These are phyloP conservation scores for Oncopodura yosiiana DNA, from an alignment of 1,140 invertebrate genomes.

Conservation along the genomic window DNA sequence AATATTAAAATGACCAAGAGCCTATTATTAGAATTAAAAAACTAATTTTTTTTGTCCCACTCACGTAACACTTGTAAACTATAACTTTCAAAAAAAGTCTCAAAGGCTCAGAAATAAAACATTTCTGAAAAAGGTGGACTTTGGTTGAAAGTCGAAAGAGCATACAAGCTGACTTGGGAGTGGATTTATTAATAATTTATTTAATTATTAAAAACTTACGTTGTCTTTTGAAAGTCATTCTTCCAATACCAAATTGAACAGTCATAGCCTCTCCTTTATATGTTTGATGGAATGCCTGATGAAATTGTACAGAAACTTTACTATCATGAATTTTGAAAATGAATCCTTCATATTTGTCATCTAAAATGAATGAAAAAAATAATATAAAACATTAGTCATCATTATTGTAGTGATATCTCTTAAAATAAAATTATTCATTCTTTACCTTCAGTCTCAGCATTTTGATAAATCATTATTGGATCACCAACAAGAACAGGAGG, in stretches of 20 bases:
- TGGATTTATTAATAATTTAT: no score
- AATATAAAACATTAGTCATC: neutral
- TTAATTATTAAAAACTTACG: no score
- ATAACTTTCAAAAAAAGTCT: no score
- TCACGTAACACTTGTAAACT: no score
- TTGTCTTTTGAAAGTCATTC: slow-evolving; percentile 48
- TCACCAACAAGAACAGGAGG: slow-evolving; percentile 77
- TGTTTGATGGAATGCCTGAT: slow-evolving; percentile 54
- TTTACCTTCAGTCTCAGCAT: slow-evolving; percentile 10
- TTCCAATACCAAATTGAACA: slow-evolving; percentile 51
- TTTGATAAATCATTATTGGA: slow-evolving; percentile 47
- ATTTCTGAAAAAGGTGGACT: no score
- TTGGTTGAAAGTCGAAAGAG: no score
- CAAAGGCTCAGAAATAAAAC: no score
- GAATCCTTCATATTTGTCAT: slow-evolving; percentile 58
- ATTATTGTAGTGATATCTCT: neutral
- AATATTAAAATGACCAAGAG: no score
- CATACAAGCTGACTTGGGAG: no score
- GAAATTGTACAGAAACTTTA: slow-evolving; percentile 62
- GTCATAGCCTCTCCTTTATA: slow-evolving; percentile 57
- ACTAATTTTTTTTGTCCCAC: no score
- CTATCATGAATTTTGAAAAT: slow-evolving; percentile 60
- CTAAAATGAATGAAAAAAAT: slow-evolving; percentile 20
- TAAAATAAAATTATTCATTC: slow-evolving; percentile 2
- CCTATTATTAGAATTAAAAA: no score